These are phyloP conservation scores for Falco novaeseelandiae DNA, from an alignment of 2,797 vertebrate genomes.

Conservation along the genomic window DNA sequence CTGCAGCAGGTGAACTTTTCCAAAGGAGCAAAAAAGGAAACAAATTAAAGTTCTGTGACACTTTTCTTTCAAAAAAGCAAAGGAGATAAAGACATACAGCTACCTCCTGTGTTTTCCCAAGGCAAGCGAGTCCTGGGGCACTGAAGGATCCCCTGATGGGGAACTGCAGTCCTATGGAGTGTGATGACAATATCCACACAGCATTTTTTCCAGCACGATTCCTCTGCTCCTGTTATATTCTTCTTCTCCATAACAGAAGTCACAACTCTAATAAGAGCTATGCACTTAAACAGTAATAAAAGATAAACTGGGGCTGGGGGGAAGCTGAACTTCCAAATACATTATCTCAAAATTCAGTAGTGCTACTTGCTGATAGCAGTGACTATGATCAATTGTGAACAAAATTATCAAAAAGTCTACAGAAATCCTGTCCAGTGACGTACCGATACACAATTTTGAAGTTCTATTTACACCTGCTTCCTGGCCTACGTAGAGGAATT, in stretches of 20 bases:
- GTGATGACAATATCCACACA: rapidly evolving
- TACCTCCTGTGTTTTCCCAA: neutral
- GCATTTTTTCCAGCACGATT: neutral
- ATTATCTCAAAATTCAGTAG: neutral
- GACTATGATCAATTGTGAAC: neutral
- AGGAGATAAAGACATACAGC: neutral
- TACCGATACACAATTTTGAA: neutral
- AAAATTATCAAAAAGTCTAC: neutral
- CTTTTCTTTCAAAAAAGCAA: neutral
- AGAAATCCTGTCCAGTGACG: neutral
- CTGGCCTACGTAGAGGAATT: neutral
- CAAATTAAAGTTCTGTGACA: neutral
- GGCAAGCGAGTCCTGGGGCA: neutral
- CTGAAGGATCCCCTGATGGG: neutral
- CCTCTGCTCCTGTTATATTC: neutral
- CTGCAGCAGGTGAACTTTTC: neutral
- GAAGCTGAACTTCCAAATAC: neutral
- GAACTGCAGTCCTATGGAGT: neutral
- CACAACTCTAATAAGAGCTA: neutral
- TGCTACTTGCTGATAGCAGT: neutral
- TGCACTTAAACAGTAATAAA: neutral
- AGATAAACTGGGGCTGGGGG: neutral
- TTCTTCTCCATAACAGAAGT: neutral
- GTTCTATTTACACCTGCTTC: neutral
- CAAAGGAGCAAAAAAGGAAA: neutral